These are phyloP conservation scores for Trachemys scripta DNA, from an alignment of 2,113 vertebrate species.

Conservation along the genomic window DNA sequence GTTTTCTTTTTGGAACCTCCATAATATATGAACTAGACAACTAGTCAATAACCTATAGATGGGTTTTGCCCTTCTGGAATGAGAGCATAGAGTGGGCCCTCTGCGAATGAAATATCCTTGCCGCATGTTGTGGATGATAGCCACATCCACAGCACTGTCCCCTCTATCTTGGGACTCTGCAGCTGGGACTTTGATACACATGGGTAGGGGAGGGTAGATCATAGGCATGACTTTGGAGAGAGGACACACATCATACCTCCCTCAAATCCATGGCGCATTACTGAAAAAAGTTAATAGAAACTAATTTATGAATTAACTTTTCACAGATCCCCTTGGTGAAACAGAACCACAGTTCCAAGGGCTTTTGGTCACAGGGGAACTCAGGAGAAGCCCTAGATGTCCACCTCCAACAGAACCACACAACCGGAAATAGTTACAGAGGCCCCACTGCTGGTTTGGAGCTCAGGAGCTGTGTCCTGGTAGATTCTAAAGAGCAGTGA, in stretches of 20 bases:
- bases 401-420: neutral
- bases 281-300: neutral
- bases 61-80: neutral
- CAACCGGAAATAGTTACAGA: neutral
- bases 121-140: neutral
- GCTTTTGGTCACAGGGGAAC: neutral
- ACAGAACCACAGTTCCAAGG: neutral
- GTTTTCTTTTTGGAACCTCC: neutral
- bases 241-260: neutral
- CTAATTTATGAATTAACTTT: neutral
- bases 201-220: neutral
- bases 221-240: neutral
- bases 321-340: neutral
- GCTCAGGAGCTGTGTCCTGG: neutral
- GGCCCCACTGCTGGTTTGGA: fast-evolving
- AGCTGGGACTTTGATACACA: neutral
- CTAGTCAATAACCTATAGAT: fast-evolving
- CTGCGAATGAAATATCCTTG: fast-evolving
- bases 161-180: neutral
- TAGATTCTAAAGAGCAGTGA: neutral
- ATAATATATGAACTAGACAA: neutral
- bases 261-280: fast-evolving
- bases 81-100: fast-evolving
- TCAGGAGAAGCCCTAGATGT: neutral
- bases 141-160: fast-evolving